Evolutionary conservation across 2,113 vertebrate genomes (phyloP).

Genomic region (Gallinago paraguaiae): DNA sequence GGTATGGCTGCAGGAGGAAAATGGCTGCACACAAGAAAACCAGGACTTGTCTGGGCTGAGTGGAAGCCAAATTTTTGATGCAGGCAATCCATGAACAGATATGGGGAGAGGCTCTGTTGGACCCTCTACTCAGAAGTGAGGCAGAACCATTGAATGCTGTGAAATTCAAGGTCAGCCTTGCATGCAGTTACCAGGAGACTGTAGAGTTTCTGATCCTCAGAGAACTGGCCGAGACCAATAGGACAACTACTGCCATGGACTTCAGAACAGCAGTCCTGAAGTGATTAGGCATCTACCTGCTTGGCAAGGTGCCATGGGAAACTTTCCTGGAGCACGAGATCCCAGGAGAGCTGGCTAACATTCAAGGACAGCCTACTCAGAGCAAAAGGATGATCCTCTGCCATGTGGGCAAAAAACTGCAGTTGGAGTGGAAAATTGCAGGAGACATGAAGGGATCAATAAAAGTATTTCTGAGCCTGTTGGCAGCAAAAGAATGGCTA

Average conservation of each 20-base stretch:
- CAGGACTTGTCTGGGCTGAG: not conserved
- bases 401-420: not conserved
- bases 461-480: not conserved
- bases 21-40: not conserved
- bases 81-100: not conserved
- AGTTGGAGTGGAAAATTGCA: not conserved
- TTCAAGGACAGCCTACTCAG: not conserved
- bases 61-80: not conserved
- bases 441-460: not conserved
- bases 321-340: not conserved
- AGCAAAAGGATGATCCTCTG: not conserved
- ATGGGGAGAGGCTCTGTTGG: not conserved
- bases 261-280: not conserved
- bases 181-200: not conserved
- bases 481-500: not conserved
- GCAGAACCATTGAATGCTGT: not conserved
- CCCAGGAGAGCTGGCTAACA: not conserved
- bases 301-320: not conserved
- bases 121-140: not conserved
- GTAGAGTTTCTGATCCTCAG: not conserved
- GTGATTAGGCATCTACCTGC: not conserved
- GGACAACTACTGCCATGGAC: not conserved
- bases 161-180: not conserved
- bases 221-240: not conserved
- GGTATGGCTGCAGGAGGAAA: not conserved